Conservation (phyloP, 2,797 vertebrate genomes). For the Lateolabrax maculatus region DNA sequence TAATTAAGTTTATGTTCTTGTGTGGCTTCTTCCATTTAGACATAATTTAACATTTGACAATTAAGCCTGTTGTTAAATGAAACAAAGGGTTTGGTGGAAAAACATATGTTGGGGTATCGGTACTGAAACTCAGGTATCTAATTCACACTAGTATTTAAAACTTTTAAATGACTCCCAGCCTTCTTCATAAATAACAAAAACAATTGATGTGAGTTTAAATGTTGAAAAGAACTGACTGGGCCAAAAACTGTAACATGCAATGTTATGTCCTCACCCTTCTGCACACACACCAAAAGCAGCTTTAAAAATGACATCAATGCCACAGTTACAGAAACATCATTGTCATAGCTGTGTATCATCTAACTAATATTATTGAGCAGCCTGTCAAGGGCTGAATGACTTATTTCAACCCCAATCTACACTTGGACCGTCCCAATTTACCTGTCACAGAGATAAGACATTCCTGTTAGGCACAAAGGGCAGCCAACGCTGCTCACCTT, state of each 20-base stretch:
- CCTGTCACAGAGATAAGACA: conserved; percentile 58
- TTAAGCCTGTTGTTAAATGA: neutral
- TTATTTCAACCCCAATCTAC: conserved; percentile 53
- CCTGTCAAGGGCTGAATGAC: conserved; percentile 8
- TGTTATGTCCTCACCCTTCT: neutral
- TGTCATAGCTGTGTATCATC: conserved; percentile 6
- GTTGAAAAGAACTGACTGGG: neutral
- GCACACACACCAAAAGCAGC: neutral
- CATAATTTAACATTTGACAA: neutral
- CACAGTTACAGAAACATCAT: neutral
- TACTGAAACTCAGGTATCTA: no score
- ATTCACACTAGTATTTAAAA: neutral
- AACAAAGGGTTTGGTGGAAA: neutral
- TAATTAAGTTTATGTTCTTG: neutral
- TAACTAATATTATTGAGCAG: conserved; percentile 7
- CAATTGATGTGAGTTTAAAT: neutral
- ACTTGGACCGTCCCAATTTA: conserved; percentile 50
- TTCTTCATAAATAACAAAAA: neutral
- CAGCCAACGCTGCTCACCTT: conserved; percentile 36
- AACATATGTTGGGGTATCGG: no score
- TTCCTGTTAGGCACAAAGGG: conserved; percentile 22
- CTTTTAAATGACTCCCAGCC: neutral
- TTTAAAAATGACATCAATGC: neutral
- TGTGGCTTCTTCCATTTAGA: neutral
- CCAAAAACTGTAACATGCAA: neutral